Evolutionary conservation across 2,888 invertebrate species (phyloP).

Genomic region (Gymnosoma rotundatum): DNA sequence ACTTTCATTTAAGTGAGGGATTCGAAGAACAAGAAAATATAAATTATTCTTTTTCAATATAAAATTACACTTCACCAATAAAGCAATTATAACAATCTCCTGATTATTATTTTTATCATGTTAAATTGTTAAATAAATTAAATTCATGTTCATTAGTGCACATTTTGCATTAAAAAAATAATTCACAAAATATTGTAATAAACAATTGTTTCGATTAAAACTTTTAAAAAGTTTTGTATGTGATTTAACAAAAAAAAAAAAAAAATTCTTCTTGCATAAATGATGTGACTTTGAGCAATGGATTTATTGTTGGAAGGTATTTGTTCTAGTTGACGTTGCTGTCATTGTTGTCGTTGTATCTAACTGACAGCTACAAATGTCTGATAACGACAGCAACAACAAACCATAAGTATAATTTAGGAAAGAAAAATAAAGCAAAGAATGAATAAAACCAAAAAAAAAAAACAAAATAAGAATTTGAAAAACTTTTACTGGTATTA

Average conservation of each 20-base stretch:
- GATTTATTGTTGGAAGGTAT: slow-evolving; percentile 7
- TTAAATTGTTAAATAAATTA: not conserved
- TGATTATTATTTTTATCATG: too few relatives aligned
- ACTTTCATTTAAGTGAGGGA: too few relatives aligned
- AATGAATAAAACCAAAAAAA: not conserved
- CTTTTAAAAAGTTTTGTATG: not conserved
- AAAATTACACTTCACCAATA: too few relatives aligned
- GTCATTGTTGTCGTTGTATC: slow-evolving; percentile 4
- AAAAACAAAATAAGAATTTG: slow-evolving; percentile 16
- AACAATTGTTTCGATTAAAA: slow-evolving; percentile 27
- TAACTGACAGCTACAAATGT: slow-evolving; percentile 48
- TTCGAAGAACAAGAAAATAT: too few relatives aligned
- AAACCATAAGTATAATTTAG: slow-evolving; percentile 30
- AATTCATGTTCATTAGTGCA: not conserved
- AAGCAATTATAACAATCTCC: too few relatives aligned
- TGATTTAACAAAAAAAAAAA: not conserved
- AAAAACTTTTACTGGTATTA: slow-evolving; percentile 3
- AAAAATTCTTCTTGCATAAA: slow-evolving; percentile 20
- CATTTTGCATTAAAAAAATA: not conserved
- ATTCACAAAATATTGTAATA: not conserved
- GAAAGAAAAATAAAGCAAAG: slow-evolving; percentile 15
- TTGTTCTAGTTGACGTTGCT: slow-evolving; percentile 4
- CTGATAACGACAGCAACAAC: slow-evolving; percentile 29
- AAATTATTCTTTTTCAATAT: too few relatives aligned
- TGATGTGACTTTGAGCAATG: slow-evolving; percentile 45